A percentile compares a stretch with the other conserved stretches of the same genome.
phyloP scores from a whole-genome alignment of 2,797 vertebrate genomes.

The Etheostoma nigrum region DNA sequence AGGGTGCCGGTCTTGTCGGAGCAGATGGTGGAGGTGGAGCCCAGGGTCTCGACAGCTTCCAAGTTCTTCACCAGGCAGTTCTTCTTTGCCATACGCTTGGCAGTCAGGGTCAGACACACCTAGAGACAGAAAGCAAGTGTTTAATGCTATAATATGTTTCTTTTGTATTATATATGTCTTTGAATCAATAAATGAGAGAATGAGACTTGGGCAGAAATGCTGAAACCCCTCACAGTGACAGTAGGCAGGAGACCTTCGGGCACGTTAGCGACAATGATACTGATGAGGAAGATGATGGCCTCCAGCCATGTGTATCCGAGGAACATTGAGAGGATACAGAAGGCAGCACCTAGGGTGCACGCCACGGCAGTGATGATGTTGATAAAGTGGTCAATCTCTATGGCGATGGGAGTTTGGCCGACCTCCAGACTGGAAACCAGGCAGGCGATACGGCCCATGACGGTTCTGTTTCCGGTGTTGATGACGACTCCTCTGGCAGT shows the following conservation, averaged over 20 bases:
- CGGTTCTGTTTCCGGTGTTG: conserved; percentile 94
- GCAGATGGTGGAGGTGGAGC: conserved; percentile 95
- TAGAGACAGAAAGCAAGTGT: conserved; percentile 53
- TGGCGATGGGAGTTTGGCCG: conserved; percentile 94
- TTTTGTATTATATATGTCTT: neutral
- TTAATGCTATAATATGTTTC: neutral
- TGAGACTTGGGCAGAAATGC: neutral
- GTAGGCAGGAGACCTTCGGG: conserved; percentile 96
- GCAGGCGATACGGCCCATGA: conserved; percentile 96
- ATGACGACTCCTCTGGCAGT: conserved; percentile 94
- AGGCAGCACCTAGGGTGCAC: conserved; percentile 93
- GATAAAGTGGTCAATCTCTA: conserved; percentile 96
- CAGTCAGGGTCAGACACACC: conserved; percentile 97
- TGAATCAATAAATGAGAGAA: neutral
- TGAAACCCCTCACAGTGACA: conserved; percentile 89
- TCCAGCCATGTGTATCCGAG: conserved; percentile 98
- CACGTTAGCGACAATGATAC: conserved; percentile 98
- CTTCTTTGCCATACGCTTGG: conserved; percentile 98
- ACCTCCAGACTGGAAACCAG: conserved; percentile 94
- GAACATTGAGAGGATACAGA: conserved; percentile 95
- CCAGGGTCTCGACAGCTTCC: conserved; percentile 95
- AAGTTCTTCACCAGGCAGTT: conserved; percentile 98
- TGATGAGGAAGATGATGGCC: conserved; percentile 97
- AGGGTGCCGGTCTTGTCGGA: conserved; percentile 93
- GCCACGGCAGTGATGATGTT: conserved; percentile 98